These are phyloP conservation scores for Coreoperca whiteheadi DNA, from an alignment of 2,113 vertebrate species.

Conservation along the genomic window DNA sequence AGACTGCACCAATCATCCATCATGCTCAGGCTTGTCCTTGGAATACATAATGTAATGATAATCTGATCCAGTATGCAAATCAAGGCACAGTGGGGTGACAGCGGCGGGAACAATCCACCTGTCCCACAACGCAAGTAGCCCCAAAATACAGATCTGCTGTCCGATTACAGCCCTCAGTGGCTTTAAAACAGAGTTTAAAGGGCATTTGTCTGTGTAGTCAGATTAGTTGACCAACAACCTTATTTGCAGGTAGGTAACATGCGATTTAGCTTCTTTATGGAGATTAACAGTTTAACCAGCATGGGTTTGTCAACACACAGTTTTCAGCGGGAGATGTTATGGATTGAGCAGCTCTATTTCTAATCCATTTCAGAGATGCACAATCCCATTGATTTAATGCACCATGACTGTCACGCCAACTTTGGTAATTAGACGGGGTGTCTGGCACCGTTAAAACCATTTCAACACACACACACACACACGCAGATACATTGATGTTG, in stretches of 20 bases:
- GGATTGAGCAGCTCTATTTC: background rate
- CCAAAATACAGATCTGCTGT: conserved; percentile 19
- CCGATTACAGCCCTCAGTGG: conserved; percentile 20
- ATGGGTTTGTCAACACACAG: background rate
- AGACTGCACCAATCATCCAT: conserved; percentile 67
- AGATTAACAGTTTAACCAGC: background rate
- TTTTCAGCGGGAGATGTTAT: background rate
- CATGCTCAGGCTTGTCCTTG: conserved; percentile 60
- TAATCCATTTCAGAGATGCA: background rate
- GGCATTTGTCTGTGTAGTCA: background rate
- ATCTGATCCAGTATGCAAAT: conserved; percentile 73
- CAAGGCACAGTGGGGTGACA: conserved; percentile 36
- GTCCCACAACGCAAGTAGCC: conserved; percentile 30
- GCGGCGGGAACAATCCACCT: conserved; percentile 42
- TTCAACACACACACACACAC: conserved; percentile 1
- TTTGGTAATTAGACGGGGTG: conserved; percentile 6
- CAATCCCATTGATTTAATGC: conserved; percentile 23
- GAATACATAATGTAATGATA: conserved; percentile 73
- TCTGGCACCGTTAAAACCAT: background rate
- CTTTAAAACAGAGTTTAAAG: background rate
- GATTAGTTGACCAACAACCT: background rate
- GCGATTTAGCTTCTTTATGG: background rate
- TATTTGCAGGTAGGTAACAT: background rate
- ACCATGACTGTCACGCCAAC: conserved; percentile 31
- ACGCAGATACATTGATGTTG: background rate